Conservation (phyloP, 2,797 vertebrate genomes). For the Podarcis lilfordi region DNA sequence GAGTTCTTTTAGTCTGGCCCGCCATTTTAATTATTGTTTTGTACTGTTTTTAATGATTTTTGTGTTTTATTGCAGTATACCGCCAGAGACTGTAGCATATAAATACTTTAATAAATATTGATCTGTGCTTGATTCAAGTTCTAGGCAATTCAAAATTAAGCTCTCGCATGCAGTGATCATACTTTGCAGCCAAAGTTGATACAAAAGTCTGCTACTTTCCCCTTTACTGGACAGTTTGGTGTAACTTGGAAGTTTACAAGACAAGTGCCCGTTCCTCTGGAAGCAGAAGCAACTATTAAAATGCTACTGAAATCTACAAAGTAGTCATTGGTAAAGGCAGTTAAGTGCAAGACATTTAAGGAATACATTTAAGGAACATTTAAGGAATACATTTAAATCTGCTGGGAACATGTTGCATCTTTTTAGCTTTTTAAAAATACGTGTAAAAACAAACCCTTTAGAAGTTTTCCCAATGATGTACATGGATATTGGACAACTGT, state of each 20-base stretch:
- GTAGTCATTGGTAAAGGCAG: neutral
- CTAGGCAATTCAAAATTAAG: neutral
- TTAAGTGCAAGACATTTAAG: neutral
- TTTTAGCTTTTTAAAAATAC: neutral
- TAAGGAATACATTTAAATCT: conserved; percentile 9
- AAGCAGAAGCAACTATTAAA: neutral
- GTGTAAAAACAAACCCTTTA: conserved; percentile 4
- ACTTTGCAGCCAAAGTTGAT: neutral
- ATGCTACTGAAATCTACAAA: neutral
- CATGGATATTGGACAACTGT: neutral
- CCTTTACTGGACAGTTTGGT: neutral
- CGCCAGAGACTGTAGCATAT: too few species aligned
- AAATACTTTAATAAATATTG: neutral
- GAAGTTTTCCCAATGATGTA: neutral
- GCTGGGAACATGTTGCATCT: neutral
- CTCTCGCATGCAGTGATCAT: neutral
- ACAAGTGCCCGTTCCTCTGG: neutral
- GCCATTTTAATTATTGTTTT: too few species aligned
- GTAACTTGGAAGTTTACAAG: neutral
- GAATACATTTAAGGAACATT: neutral
- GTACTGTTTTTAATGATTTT: too few species aligned
- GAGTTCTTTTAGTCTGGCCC: too few species aligned
- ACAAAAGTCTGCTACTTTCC: neutral
- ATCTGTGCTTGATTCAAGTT: neutral
- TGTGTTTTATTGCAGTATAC: too few species aligned